Percentiles rank a stretch among this genome's conserved stretches.
These are phyloP conservation scores for Peromyscus eremicus DNA, from an alignment of 2,797 vertebrate species.

Conservation along the genomic window DNA sequence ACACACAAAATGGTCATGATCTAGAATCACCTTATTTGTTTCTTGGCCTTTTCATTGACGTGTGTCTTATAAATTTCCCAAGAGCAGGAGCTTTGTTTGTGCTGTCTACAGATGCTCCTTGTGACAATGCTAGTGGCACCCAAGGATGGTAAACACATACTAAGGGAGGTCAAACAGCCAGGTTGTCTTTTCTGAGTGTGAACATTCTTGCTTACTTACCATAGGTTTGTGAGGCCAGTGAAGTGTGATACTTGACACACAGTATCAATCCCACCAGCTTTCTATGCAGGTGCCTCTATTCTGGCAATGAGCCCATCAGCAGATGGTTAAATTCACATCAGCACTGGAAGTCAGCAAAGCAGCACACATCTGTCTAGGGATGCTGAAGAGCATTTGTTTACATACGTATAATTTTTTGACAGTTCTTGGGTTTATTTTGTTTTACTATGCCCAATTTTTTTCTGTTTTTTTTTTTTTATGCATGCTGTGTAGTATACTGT, in stretches of 20 bases:
- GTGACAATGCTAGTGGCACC: not conserved
- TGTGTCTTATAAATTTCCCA: not conserved
- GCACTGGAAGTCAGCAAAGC: not conserved
- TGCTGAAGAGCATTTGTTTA: not conserved
- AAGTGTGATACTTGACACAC: not conserved
- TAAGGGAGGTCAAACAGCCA: not conserved
- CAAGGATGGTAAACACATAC: not conserved
- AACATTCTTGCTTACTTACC: not conserved
- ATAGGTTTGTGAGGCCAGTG: not conserved
- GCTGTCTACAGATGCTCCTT: not conserved
- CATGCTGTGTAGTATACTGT: not conserved
- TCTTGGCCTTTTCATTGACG: not conserved
- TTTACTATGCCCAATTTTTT: not conserved
- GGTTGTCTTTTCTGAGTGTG: not conserved
- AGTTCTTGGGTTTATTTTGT: conserved; percentile 22
- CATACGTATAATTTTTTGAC: not conserved
- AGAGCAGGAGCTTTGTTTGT: not conserved
- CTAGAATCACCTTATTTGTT: conserved; percentile 13
- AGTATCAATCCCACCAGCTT: not conserved
- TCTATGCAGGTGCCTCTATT: not conserved
- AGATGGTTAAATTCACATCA: not conserved
- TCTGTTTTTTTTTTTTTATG: not conserved
- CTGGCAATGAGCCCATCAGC: not conserved
- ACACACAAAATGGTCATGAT: not conserved
- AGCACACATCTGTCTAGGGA: not conserved